Evolutionary conservation across 2,113 vertebrate genomes (phyloP).

Genomic region (Salvelinus namaycush): DNA sequence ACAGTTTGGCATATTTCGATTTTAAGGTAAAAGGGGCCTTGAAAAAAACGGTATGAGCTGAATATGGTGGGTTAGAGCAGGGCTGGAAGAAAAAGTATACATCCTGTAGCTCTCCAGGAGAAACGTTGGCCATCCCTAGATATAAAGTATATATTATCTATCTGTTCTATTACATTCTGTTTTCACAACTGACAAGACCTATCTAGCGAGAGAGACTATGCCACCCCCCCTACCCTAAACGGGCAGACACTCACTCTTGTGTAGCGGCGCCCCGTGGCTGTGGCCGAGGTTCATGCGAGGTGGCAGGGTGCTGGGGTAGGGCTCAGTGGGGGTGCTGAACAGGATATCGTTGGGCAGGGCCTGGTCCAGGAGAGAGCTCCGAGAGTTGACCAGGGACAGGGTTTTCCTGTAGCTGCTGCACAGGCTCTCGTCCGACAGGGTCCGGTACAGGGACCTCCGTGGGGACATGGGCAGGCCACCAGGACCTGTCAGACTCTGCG

Average conservation of each 20-base stretch:
- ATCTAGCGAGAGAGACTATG: too few relatives aligned
- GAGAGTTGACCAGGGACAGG: constrained; percentile 79
- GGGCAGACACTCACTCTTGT: constrained; percentile 75
- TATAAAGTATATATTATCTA: too few relatives aligned
- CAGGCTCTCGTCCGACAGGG: constrained; percentile 83
- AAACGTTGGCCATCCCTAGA: too few relatives aligned
- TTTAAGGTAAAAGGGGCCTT: too few relatives aligned
- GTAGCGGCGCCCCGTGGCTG: constrained; percentile 54
- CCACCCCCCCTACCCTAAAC: too few relatives aligned
- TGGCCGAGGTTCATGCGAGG: constrained; percentile 67
- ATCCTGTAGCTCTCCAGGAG: too few relatives aligned
- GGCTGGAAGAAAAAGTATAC: too few relatives aligned
- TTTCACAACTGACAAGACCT: too few relatives aligned
- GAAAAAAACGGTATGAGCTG: too few relatives aligned
- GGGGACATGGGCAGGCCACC: constrained; percentile 58
- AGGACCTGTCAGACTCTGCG: constrained; percentile 29
- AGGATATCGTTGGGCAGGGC: constrained; percentile 81
- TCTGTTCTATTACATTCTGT: too few relatives aligned
- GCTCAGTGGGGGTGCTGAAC: constrained; percentile 84
- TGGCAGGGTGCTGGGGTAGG: constrained; percentile 79
- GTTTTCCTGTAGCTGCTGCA: constrained; percentile 81
- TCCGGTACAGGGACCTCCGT: constrained; percentile 76
- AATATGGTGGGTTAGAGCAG: too few relatives aligned
- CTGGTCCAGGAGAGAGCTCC: constrained; percentile 82
- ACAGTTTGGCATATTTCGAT: too few relatives aligned